These are phyloP conservation scores for Andrena marginata DNA, from an alignment of 2,888 invertebrate genomes.

Conservation along the genomic window DNA sequence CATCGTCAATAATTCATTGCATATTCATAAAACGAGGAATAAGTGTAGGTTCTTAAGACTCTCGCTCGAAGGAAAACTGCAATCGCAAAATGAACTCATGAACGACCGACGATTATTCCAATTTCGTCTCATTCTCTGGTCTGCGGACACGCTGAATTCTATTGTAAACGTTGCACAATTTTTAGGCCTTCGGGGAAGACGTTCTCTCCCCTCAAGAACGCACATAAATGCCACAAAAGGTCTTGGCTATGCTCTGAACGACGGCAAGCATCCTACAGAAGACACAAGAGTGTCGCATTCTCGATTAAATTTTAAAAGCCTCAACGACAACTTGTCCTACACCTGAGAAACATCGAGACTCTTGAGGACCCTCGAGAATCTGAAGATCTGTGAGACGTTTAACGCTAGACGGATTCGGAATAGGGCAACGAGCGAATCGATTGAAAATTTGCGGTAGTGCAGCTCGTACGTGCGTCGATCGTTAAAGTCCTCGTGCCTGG, in stretches of 20 bases:
- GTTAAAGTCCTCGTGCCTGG: conserved; percentile 12
- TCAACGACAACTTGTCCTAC: too few relatives aligned
- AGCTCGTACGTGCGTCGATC: not conserved
- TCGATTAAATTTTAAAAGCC: not conserved
- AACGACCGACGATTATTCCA: not conserved
- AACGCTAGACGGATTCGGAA: too few relatives aligned
- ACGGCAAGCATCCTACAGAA: not conserved
- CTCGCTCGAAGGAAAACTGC: conserved; percentile 20
- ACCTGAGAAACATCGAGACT: too few relatives aligned
- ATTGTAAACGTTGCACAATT: not conserved
- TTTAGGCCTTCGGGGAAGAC: not conserved
- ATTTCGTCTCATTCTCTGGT: not conserved
- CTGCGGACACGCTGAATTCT: not conserved
- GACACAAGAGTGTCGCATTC: not conserved
- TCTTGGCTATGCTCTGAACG: not conserved
- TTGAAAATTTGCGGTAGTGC: too few relatives aligned
- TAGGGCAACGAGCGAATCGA: too few relatives aligned
- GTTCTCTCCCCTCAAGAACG: not conserved
- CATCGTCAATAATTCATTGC: not conserved
- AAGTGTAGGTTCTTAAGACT: conserved; percentile 14
- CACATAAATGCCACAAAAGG: conserved; percentile 1
- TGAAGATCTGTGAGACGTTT: too few relatives aligned
- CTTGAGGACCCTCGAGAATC: too few relatives aligned
- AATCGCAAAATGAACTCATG: not conserved
- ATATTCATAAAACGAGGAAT: conserved; percentile 6